Conservation (phyloP, 2,888 invertebrate genomes). For the Pandemis cinnamomeana region DNA sequence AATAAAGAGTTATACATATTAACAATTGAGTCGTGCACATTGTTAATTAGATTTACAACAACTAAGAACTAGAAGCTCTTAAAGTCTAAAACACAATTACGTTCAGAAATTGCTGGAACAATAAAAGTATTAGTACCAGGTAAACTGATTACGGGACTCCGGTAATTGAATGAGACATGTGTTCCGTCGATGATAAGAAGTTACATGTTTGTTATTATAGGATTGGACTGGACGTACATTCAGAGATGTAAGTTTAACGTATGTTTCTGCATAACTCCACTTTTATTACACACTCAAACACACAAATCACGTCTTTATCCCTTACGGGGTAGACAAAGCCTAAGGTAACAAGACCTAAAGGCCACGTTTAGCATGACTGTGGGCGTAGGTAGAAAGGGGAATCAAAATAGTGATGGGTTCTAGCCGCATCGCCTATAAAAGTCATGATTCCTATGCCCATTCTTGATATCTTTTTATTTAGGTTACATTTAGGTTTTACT, state of each 20-base stretch:
- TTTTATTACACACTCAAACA: neutral
- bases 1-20: no score
- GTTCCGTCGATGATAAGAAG: slow-evolving; percentile 26
- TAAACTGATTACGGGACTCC: slow-evolving; percentile 56
- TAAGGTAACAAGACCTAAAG: no score
- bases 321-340: no score
- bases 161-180: slow-evolving; percentile 52
- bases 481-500: no score
- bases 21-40: no score
- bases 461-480: no score
- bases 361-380: no score
- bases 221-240: neutral
- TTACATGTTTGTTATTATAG: neutral
- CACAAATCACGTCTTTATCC: no score
- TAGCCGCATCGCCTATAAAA: no score
- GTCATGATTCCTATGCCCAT: no score
- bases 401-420: no score
- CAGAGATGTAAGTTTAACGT: neutral
- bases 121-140: slow-evolving; percentile 51
- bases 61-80: neutral
- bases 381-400: no score
- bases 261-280: neutral
- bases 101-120: slow-evolving; percentile 46
- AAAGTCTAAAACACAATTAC: slow-evolving; percentile 38
- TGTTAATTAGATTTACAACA: neutral